Base-by-base conservation (phyloP, 2,113 vertebrate species). In the Coracopsis vasa region DNA sequence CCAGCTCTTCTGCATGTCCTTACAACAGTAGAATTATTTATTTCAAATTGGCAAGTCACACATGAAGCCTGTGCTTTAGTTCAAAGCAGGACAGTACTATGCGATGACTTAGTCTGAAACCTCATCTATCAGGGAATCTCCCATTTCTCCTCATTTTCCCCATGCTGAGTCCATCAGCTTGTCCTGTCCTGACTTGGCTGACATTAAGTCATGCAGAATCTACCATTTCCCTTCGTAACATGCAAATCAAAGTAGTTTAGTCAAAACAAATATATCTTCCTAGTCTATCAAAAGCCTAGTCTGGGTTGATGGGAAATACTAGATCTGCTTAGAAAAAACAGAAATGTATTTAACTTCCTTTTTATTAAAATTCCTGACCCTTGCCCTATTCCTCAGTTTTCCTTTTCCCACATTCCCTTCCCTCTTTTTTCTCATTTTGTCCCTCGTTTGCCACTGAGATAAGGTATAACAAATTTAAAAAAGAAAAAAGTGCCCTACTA, bases 281-380 rank as follows among this genome's bases (percentile, higher is more conserved):
- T 21, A 13, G 2, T 54, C 86, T 61, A 67, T 41, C 79, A 83
- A 41, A 83, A 90, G 45, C 13, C 48, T 64, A 18, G 48, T 14
- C 58, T 92, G 56, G 37, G 45, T 33, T 95, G 71, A 73, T 0
- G 5, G 71, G 78, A 88, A 94, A 74, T 66, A 42, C 12, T 70
- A 92, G 58, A 86, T 87, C 29, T 65, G 11, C 53, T 85, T 61
- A 72, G 44, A 77, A 94, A 81, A 90, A 65, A 42, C 74, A 90
- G 72, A 96, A 90, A 80, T 53, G 19, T 3, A 31, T 93, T 89
- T 92, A 35, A 67, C 79, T 95, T 90, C 85, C 79, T 83, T 71
- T 94, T 86, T 50, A 71, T 24, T 83, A 14, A 45, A 86, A 88
- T 44, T 54, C 64, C 27, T 15, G 7, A 33, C 54, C n/a, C 41